phyloP scores from a whole-genome alignment of 2,797 vertebrate species.

The Takifugu ocellatus region DNA sequence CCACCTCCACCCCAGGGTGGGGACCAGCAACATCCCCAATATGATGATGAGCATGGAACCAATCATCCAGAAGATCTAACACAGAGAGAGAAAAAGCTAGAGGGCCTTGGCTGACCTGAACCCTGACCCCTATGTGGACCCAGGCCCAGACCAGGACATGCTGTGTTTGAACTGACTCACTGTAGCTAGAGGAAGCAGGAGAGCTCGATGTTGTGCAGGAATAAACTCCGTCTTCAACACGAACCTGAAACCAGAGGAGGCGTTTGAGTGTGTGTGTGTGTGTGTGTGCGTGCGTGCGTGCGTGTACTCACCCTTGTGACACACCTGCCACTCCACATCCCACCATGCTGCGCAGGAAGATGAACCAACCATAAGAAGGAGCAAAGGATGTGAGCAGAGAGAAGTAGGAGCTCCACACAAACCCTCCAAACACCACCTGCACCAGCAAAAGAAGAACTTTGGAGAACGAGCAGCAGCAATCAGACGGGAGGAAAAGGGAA shows the following conservation, averaged over 20 bases:
- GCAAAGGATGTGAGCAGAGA: constrained; percentile 91
- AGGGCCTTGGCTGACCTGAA: background rate
- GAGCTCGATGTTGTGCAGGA: constrained; percentile 83
- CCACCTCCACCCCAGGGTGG: constrained; percentile 92
- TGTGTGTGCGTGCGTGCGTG: constrained; percentile 15
- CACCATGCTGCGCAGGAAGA: constrained; percentile 90
- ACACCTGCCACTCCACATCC: constrained; percentile 89
- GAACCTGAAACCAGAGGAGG: constrained; percentile 69
- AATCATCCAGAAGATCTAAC: constrained; percentile 89
- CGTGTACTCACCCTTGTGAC: constrained; percentile 82
- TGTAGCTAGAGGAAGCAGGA: constrained; percentile 85
- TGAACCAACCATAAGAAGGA: constrained; percentile 89
- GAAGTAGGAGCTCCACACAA: constrained; percentile 91
- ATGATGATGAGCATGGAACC: constrained; percentile 90
- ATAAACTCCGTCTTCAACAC: constrained; percentile 95
- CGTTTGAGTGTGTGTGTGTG: constrained; percentile 10
- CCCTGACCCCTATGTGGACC: no score
- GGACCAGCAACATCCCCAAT: constrained; percentile 84
- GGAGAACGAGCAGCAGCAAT: no score
- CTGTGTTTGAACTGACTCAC: constrained; percentile 61
- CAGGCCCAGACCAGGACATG: background rate
- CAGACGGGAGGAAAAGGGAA: no score
- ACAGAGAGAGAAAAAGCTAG: constrained; percentile 34
- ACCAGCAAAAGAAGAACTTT: no score
- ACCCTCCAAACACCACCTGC: constrained; percentile 86